phyloP scores from a whole-genome alignment of 1,140 invertebrate genomes.

The Muscidifurax raptorellus region DNA sequence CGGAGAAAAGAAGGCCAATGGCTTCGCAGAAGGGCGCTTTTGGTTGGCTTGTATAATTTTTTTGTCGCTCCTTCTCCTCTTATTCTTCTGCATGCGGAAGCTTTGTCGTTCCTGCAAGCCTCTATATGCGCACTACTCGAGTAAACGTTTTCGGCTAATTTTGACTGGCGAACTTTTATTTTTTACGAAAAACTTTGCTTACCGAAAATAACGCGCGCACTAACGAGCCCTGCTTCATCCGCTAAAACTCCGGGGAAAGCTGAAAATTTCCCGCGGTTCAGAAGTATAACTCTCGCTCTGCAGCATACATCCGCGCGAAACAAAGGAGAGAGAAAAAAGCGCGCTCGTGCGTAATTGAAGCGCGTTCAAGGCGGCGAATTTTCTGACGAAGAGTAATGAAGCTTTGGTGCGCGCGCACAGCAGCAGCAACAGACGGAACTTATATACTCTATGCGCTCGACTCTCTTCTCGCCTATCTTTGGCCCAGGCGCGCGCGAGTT shows the following conservation, averaged over 20 bases:
- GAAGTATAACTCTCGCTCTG: not conserved
- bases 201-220: not conserved
- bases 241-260: not conserved
- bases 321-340: not conserved
- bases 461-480: conserved; percentile 16
- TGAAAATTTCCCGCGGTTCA: not conserved
- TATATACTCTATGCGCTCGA: not conserved
- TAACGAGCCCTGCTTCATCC: not conserved
- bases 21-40: not conserved
- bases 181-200: too few species aligned
- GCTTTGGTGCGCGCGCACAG: not conserved
- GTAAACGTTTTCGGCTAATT: not conserved
- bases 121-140: not conserved
- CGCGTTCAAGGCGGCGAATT: not conserved
- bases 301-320: not conserved
- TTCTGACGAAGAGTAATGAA: conserved; percentile 25
- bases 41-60: not conserved
- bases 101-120: not conserved
- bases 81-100: not conserved
- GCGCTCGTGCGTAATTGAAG: not conserved
- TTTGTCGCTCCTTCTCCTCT: not conserved
- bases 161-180: too few species aligned
- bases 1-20: not conserved
- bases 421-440: not conserved
- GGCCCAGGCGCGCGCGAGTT: not conserved